Percentiles rank a stretch among this genome's conserved stretches.
phyloP scores from a whole-genome alignment of 2,797 vertebrate genomes.

The Petrocephalus schoutedeni region DNA sequence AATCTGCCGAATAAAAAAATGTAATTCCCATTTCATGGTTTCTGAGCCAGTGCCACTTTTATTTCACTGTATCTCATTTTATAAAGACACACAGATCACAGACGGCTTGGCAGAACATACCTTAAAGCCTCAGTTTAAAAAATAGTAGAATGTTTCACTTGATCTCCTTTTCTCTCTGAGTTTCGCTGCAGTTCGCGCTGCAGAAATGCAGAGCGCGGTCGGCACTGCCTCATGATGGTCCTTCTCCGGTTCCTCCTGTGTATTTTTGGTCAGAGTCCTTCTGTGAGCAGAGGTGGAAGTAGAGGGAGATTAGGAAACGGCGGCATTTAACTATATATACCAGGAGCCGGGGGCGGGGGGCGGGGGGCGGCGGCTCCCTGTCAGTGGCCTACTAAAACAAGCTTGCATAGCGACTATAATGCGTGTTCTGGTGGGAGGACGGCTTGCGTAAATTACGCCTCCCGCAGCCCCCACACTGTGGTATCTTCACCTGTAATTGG shows the following conservation, averaged over 20 bases:
- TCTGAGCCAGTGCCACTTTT: not conserved
- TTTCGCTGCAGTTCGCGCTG: not conserved
- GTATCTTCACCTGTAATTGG: constrained; percentile 23
- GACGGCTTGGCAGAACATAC: constrained; percentile 25
- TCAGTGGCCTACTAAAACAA: constrained; percentile 21
- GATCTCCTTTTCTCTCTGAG: constrained; percentile 29
- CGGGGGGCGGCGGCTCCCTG: not conserved
- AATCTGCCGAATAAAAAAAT: not conserved
- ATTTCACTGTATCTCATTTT: constrained; percentile 18
- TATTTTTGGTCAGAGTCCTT: constrained; percentile 33
- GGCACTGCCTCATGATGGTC: constrained; percentile 27
- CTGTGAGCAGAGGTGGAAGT: not conserved
- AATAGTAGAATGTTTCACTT: not conserved
- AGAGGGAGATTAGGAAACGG: constrained; percentile 33
- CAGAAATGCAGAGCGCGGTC: constrained; percentile 24
- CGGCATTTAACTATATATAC: constrained; percentile 36
- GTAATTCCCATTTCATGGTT: not conserved
- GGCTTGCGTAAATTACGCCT: constrained; percentile 10
- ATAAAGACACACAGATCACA: constrained; percentile 24
- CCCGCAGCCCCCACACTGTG: constrained; percentile 8
- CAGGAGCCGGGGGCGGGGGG: not conserved
- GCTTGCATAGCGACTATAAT: constrained; percentile 22
- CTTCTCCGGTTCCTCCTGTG: constrained; percentile 35
- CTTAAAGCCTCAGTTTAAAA: constrained; percentile 27
- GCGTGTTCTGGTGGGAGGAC: not conserved